Conservation (phyloP, 2,113 vertebrate genomes). For the Podilymbus podiceps region DNA sequence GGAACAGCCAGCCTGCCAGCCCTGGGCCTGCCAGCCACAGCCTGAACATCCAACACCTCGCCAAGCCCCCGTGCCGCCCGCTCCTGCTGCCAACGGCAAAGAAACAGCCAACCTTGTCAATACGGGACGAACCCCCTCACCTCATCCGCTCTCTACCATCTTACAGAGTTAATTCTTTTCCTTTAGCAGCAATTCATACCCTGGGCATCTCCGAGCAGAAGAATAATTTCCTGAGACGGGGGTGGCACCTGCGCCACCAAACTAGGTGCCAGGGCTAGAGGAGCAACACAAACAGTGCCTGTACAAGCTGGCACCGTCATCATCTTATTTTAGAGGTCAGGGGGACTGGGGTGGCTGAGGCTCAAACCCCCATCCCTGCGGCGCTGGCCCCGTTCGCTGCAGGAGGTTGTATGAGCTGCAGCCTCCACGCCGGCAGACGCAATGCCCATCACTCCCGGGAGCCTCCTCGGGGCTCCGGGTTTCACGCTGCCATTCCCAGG, state of each 20-base stretch:
- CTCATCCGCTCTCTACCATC: background rate
- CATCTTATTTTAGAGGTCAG: background rate
- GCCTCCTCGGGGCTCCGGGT: background rate
- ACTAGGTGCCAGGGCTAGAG: background rate
- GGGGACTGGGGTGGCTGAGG: background rate
- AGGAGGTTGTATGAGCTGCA: background rate
- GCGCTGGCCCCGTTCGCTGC: background rate
- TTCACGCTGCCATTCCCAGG: background rate
- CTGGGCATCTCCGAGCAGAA: background rate
- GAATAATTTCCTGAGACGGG: background rate
- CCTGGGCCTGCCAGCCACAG: background rate
- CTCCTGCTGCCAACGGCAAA: background rate
- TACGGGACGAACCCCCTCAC: background rate
- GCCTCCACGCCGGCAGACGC: background rate
- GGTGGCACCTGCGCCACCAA: background rate
- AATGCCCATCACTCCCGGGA: fast-evolving
- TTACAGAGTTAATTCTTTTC: background rate
- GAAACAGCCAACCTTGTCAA: background rate
- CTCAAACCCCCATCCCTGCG: background rate
- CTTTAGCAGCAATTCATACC: background rate
- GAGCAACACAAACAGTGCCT: background rate
- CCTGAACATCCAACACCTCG: background rate
- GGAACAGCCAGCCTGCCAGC: background rate
- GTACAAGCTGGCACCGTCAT: background rate
- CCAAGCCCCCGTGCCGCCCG: too few species aligned